These are phyloP conservation scores for Eristalis pertinax DNA, from an alignment of 2,888 invertebrate species.

Conservation along the genomic window DNA sequence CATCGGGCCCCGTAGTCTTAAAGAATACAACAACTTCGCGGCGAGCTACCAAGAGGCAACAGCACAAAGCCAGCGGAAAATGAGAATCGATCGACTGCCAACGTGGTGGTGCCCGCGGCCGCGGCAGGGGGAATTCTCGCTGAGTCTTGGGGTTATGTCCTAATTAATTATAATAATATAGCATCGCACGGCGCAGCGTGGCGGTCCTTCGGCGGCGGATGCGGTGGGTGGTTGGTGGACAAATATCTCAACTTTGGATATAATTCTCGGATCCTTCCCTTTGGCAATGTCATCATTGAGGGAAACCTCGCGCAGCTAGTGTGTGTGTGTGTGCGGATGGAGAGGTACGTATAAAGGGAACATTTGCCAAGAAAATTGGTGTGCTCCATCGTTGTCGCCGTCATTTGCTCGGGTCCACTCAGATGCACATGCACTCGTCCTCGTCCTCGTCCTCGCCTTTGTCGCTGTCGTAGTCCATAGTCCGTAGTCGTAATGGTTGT, in stretches of 20 bases:
- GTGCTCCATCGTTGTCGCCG: conserved; percentile 55
- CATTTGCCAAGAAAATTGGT: conserved; percentile 68
- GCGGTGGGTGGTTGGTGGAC: conserved; percentile 29
- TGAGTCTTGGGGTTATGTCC: conserved; percentile 56
- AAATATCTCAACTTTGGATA: conserved; percentile 54
- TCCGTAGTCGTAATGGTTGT: conserved; percentile 13
- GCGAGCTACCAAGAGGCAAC: conserved; percentile 15
- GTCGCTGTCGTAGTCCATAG: background rate
- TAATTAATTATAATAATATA: conserved; percentile 71
- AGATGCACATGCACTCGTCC: conserved; percentile 62
- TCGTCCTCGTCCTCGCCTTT: background rate
- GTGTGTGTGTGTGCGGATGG: conserved; percentile 14
- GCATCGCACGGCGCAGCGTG: conserved; percentile 42
- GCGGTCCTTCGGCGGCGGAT: conserved; percentile 23
- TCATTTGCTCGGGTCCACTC: conserved; percentile 61
- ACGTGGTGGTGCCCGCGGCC: background rate
- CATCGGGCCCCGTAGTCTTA: background rate
- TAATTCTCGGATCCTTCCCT: conserved; percentile 24
- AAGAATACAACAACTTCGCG: background rate
- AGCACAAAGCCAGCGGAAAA: conserved; percentile 23
- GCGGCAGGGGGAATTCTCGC: background rate
- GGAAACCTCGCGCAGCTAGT: conserved; percentile 14
- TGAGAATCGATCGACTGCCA: conserved; percentile 26
- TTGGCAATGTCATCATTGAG: conserved; percentile 26
- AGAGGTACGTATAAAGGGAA: conserved; percentile 9